phyloP scores from a whole-genome alignment of 64 coral and sea anemone species.

The Pocillopora damicornis region DNA sequence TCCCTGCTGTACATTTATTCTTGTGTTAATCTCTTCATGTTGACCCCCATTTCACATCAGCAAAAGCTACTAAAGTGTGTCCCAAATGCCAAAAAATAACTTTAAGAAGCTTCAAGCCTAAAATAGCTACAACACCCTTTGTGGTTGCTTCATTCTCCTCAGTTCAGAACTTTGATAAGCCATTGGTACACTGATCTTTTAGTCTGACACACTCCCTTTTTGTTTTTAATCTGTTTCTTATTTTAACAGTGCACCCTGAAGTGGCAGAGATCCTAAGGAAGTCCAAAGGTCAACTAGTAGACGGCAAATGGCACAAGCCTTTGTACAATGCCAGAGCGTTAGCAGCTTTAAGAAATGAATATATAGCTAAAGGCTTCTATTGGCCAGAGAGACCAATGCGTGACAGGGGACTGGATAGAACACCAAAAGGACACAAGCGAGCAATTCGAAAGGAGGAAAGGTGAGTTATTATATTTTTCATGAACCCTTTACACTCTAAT shows the following conservation, averaged over 20 bases:
- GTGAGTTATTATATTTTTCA: constrained; percentile 15
- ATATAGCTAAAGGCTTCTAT: constrained; percentile 77
- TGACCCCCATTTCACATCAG: no score
- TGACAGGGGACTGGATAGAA: constrained; percentile 86
- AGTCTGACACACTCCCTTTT: neutral
- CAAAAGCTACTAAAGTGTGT: no score
- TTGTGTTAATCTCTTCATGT: no score
- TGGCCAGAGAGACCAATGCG: constrained; percentile 89
- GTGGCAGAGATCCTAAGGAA: constrained; percentile 71
- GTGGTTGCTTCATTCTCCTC: no score
- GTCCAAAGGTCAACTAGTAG: constrained; percentile 68
- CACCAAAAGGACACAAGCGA: constrained; percentile 75
- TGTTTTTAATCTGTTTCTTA: neutral
- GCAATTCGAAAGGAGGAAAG: constrained; percentile 78
- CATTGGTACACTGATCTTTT: neutral
- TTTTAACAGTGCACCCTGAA: constrained; percentile 63
- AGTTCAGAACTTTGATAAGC: neutral
- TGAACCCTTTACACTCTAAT: neutral
- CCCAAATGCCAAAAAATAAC: no score
- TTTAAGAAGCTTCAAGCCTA: no score
- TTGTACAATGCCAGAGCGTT: constrained; percentile 78
- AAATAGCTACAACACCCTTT: no score
- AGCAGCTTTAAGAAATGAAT: constrained; percentile 75
- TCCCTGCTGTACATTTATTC: neutral
- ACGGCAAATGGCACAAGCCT: constrained; percentile 79